These are phyloP conservation scores for Aphidius colemani DNA, from an alignment of 2,888 invertebrate genomes.

Conservation along the genomic window DNA sequence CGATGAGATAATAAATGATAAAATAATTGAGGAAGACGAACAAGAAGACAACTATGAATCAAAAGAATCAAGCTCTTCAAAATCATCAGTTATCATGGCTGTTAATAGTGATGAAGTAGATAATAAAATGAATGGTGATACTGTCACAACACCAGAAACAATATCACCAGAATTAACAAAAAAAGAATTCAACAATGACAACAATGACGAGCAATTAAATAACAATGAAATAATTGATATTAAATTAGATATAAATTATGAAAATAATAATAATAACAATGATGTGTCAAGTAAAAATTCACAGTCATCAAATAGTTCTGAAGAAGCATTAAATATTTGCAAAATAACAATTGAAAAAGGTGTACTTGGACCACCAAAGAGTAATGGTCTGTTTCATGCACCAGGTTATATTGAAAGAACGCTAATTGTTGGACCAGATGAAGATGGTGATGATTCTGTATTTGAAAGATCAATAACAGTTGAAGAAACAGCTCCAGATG, in stretches of 20 bases:
- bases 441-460: conserved; percentile 57
- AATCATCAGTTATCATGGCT: not conserved
- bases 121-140: not conserved
- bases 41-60: too few relatives aligned
- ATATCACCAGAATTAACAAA: too few relatives aligned
- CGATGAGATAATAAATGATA: too few relatives aligned
- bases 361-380: conserved; percentile 26
- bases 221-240: too few relatives aligned
- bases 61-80: too few relatives aligned
- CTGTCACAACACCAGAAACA: too few relatives aligned
- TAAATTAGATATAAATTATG: not conserved
- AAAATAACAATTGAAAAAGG: conserved; percentile 14
- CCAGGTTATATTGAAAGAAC: conserved; percentile 51
- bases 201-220: too few relatives aligned
- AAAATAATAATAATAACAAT: not conserved
- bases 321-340: not conserved
- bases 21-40: too few relatives aligned
- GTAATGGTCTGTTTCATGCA: conserved; percentile 39
- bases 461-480: conserved; percentile 46
- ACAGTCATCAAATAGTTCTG: conserved; percentile 1
- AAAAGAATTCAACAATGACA: too few relatives aligned
- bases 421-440: conserved; percentile 51
- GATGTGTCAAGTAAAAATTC: not conserved
- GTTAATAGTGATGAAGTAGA: not conserved
- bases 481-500: conserved; percentile 26